Base-by-base conservation (phyloP, 2,888 invertebrate species). In the Diachrysia chrysitis region DNA sequence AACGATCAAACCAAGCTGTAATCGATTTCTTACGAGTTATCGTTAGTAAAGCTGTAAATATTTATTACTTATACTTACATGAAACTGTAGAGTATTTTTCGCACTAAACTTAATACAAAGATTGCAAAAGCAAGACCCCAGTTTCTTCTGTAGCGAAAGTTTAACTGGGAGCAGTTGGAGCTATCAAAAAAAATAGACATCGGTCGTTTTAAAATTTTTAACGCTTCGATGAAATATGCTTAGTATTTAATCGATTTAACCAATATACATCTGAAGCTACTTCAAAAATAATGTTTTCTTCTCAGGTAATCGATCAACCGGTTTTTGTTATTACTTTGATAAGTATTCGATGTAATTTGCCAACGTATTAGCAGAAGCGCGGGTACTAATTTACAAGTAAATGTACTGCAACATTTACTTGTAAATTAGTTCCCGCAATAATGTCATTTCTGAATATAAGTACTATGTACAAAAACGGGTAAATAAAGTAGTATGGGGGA, bases 31-130 rank as follows among this genome's bases (percentile, higher is more conserved):
- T 51, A 19, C 48, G 19, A 19, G 21, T 21, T 21, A 21, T 51
- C 48, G 48, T 51, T 19, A 51, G 12, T 21, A 10, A 51, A 51
- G 21, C 48, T 51, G 48, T 51, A 51, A 51, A 51, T 51, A 51
- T 51, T 51, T 19, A 51, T 51, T 51, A 17, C 7, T n/a, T n/a
- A n/a, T n/a, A n/a, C n/a, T n/a, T n/a, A 51, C 21, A 17, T 51
- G 19, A 12, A 10, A 51, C 19, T 51, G 48, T 51, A 21, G n/a
- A n/a, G 5, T 42, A n/a, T n/a, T 42, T 42, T 6, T 42, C n/a
- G 42, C n/a, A 10, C 32, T 32, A 32, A 9, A 32, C 32, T 10
- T 32, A 10, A 32, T 32, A 32, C 2, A 32, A 32, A 10, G 32
- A 32, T 32, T 32, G 32, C 10, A 32, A 32, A 32, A 32, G 10